These are phyloP conservation scores for Hemithea aestivaria DNA, from an alignment of 2,888 invertebrate genomes.

Conservation along the genomic window DNA sequence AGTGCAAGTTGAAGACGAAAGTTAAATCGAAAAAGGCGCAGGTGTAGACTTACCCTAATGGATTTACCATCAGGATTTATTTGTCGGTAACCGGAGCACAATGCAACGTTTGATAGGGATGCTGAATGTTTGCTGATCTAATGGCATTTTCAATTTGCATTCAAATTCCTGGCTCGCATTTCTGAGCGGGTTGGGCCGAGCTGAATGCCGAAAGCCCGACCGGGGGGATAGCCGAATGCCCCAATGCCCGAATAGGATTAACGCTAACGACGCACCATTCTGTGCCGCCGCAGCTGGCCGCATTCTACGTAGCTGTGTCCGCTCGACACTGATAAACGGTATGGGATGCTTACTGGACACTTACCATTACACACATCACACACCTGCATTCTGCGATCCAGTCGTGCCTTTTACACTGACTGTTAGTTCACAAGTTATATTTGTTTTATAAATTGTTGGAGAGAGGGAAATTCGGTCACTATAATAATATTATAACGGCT, in stretches of 20 bases:
- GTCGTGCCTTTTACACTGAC: slow-evolving; percentile 14
- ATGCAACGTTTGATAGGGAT: slow-evolving; percentile 54
- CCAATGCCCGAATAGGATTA: slow-evolving; percentile 70
- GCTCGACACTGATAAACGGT: slow-evolving; percentile 49
- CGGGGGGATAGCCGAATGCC: slow-evolving; percentile 47
- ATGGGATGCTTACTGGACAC: slow-evolving; percentile 10
- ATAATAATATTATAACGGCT: too few relatives aligned
- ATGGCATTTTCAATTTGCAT: slow-evolving; percentile 76
- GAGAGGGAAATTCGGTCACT: too few relatives aligned
- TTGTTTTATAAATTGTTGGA: too few relatives aligned
- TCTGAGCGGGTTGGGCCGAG: slow-evolving; percentile 39
- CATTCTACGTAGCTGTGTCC: slow-evolving; percentile 42
- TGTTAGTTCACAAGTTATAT: too few relatives aligned
- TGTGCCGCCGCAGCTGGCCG: slow-evolving; percentile 42
- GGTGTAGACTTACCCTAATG: slow-evolving; percentile 3
- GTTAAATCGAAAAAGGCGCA: too few relatives aligned
- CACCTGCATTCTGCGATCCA: slow-evolving; percentile 23
- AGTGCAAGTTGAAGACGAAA: too few relatives aligned
- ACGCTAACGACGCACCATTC: slow-evolving; percentile 73
- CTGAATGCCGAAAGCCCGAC: slow-evolving; percentile 48
- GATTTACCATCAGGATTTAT: slow-evolving; percentile 32
- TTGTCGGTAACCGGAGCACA: slow-evolving; percentile 43
- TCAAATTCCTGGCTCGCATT: slow-evolving; percentile 63
- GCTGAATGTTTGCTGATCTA: slow-evolving; percentile 69
- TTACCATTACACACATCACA: slow-evolving; percentile 14